Percentiles rank a stretch among this genome's conserved stretches.
phyloP scores from a whole-genome alignment of 2,888 invertebrate genomes.

The Sinentomon sp. region DNA sequence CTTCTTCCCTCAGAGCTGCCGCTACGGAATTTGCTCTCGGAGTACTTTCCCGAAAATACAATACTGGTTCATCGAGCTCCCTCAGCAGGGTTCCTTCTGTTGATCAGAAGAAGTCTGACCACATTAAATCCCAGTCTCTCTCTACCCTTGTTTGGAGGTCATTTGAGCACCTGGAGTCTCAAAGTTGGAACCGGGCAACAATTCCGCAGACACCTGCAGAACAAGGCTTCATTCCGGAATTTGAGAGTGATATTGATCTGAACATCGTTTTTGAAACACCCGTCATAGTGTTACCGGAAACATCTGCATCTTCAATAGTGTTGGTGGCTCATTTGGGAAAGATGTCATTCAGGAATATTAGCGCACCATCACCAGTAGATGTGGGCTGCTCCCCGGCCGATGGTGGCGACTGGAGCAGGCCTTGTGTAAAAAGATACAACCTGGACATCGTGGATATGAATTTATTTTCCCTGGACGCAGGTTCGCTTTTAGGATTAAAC shows the following conservation, averaged over 20 bases:
- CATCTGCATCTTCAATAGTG: slow-evolving; percentile 46
- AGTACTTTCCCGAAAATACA: too few species aligned
- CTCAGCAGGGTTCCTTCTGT: too few species aligned
- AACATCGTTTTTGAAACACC: slow-evolving; percentile 68
- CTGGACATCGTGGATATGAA: slow-evolving; percentile 4
- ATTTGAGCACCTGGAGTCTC: too few species aligned
- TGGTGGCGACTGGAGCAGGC: slow-evolving; percentile 4
- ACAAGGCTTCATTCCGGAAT: too few species aligned
- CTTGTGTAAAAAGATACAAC: slow-evolving; percentile 7
- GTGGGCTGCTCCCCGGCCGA: neutral
- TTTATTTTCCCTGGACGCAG: slow-evolving; percentile 43
- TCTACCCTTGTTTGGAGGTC: too few species aligned
- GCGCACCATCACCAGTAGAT: neutral
- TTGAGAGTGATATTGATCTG: slow-evolving; percentile 20
- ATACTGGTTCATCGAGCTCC: too few species aligned
- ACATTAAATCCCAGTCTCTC: too few species aligned
- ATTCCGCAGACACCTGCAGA: too few species aligned
- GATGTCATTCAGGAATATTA: slow-evolving; percentile 29
- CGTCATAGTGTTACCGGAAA: slow-evolving; percentile 59
- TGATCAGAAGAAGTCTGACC: too few species aligned
- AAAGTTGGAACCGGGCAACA: too few species aligned
- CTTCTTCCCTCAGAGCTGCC: slow-evolving; percentile 57
- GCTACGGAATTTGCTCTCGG: slow-evolving; percentile 83
- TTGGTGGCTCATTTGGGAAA: slow-evolving; percentile 76
- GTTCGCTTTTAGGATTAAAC: too few species aligned